Evolutionary conservation across 2,888 invertebrate species (phyloP), one percentile per base, ranked within the genome.

Genomic region (Unio pictorum): DNA sequence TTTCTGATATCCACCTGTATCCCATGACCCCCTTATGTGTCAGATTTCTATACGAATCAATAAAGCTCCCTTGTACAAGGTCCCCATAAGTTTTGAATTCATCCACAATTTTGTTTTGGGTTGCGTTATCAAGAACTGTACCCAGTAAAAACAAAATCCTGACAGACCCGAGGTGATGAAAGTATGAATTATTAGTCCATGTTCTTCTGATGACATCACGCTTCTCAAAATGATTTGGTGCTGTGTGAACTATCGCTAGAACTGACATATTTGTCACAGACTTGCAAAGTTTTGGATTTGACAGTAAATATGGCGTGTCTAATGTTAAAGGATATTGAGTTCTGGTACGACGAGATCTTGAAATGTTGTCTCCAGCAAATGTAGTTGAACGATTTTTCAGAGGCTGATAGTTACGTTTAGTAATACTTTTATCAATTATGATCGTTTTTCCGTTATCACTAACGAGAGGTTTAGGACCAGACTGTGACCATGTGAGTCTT

Each of bases 1-100:
- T 64, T 18, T 73, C 72, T 11, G 79, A 63, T 18, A 83, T 74
- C 84, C 84, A 85, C 54, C 79, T 77, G 57, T 83, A 75, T 8
- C 78, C 84, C 75, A 84, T 72, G 11, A 85, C 77, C 11, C 77
- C 81, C 68, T 85, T 85, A 55, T 77, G 72, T 11, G 83, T 83
- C 2, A 83, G 69, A 69, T 82, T 84, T 63, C 75, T 73, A 64
- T 82, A 80, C 7, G 76, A 71, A 59, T 85, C 85, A 2, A 66
- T 60, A 68, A 84, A 85, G 62, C 84, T 79, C 1, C 84, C 85
- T 63, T 83, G 81, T 8, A 85, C 69, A 20, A 84, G 67, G 54
- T 85, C 85, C 23, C 74, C 69, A 64, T 81, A 69, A 17, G 60
- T 57, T 15, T 67, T 64, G 55, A 72, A 73, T 63, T 84, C 85